Conservation (phyloP, 2,888 invertebrate genomes). For the Resseliella maxima region DNA sequence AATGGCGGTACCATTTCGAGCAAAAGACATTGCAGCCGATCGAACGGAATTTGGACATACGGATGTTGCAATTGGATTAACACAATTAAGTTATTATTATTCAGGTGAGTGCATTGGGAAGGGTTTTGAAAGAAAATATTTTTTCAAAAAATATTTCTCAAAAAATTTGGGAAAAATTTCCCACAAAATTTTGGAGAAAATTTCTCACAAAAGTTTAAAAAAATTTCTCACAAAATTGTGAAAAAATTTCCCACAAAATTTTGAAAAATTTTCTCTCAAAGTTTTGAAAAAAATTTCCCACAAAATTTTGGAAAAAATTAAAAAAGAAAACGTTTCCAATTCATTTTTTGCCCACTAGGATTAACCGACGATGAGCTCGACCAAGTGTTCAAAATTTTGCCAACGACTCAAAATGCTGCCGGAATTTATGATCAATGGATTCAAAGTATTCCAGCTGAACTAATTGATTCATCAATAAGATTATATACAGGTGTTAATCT, state of each 20-base stretch:
- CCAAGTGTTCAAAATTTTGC: neutral
- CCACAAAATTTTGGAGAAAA: too few species aligned
- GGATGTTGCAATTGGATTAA: conserved; percentile 53
- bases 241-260: too few species aligned
- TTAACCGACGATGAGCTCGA: neutral
- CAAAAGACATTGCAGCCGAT: conserved; percentile 53
- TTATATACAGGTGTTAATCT: too few species aligned
- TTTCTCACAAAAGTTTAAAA: too few species aligned
- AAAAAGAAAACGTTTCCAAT: neutral
- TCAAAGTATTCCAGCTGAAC: too few species aligned
- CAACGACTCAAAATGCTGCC: too few species aligned
- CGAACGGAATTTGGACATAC: conserved; percentile 49
- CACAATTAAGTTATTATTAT: too few species aligned
- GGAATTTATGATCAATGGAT: too few species aligned
- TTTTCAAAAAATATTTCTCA: neutral
- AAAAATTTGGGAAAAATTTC: too few species aligned
- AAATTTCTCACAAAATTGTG: too few species aligned
- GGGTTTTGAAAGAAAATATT: too few species aligned
- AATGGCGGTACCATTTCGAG: conserved; percentile 55
- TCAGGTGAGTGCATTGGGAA: conserved; percentile 21
- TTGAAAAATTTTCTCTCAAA: neutral
- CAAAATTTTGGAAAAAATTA: neutral
- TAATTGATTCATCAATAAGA: too few species aligned
- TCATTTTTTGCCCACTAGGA: neutral
- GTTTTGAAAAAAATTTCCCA: neutral